Conservation (phyloP, 2,888 invertebrate genomes). For the Chymomyza fuscimana region DNA sequence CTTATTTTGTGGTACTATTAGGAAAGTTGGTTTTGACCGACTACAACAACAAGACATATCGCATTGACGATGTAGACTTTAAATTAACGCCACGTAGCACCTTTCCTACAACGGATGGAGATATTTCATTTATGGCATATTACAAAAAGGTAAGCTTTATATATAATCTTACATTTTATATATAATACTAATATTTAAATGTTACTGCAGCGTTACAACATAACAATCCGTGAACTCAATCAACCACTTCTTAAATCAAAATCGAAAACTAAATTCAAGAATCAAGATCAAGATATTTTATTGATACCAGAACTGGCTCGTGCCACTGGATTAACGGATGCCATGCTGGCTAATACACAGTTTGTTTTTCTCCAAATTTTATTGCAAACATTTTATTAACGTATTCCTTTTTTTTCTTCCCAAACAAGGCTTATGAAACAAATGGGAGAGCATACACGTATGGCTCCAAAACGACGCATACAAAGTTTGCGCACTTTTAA, state of each 20-base stretch:
- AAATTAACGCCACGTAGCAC: constrained; percentile 82
- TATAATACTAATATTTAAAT: not conserved
- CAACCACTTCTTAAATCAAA: constrained; percentile 91
- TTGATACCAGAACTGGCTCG: constrained; percentile 92
- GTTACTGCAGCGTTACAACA: constrained; percentile 84
- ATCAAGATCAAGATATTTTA: constrained; percentile 83
- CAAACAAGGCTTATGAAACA: constrained; percentile 82
- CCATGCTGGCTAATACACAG: constrained; percentile 83
- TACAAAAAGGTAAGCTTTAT: constrained; percentile 83
- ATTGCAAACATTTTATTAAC: constrained; percentile 42
- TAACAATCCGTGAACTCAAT: constrained; percentile 82
- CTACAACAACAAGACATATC: constrained; percentile 85
- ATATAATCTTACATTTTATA: not conserved
- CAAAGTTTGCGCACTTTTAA: constrained; percentile 86
- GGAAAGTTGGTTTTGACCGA: constrained; percentile 84
- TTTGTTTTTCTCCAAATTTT: constrained; percentile 79
- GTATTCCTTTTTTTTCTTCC: too few species aligned
- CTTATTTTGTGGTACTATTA: constrained; percentile 22
- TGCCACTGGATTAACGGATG: constrained; percentile 89
- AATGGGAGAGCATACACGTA: constrained; percentile 87
- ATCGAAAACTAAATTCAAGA: constrained; percentile 43
- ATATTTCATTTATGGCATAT: constrained; percentile 83
- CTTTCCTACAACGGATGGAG: constrained; percentile 83
- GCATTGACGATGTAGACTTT: constrained; percentile 88
- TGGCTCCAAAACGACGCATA: constrained; percentile 86